Percentiles rank a stretch among this genome's conserved stretches.
These are phyloP conservation scores for Stenodema calcarata DNA, from an alignment of 2,888 invertebrate genomes.

Conservation along the genomic window DNA sequence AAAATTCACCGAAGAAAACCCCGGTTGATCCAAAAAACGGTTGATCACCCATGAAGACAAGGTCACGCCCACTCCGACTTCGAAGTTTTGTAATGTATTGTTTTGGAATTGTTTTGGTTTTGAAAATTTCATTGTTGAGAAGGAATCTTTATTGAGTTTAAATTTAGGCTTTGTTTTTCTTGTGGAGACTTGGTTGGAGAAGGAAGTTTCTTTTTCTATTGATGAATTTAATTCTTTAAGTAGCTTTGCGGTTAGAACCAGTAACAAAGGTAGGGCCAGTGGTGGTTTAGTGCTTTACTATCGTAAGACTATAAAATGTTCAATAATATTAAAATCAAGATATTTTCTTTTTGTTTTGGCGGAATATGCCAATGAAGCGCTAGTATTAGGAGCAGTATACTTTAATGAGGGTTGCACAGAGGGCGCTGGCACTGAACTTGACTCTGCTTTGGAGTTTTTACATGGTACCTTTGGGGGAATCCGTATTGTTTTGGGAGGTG, in stretches of 20 bases:
- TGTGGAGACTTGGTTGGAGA: too few species aligned
- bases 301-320: too few species aligned
- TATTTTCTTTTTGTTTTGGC: too few species aligned
- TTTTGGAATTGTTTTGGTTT: slow-evolving; percentile 19
- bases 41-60: neutral
- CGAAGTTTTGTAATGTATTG: neutral
- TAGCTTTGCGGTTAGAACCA: neutral
- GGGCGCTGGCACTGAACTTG: neutral
- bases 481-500: too few species aligned
- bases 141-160: neutral
- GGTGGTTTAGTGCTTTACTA: too few species aligned
- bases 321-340: too few species aligned
- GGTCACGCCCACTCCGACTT: neutral
- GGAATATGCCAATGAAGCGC: neutral
- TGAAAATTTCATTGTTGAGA: neutral
- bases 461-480: neutral
- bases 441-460: neutral
- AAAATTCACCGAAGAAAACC: neutral
- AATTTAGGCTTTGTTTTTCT: slow-evolving; percentile 10
- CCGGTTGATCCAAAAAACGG: slow-evolving; percentile 1
- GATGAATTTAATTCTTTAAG: neutral
- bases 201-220: neutral
- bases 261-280: slow-evolving; percentile 3
- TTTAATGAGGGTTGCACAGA: too few species aligned
- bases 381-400: slow-evolving; percentile 10